Evolutionary conservation across 2,797 vertebrate species (phyloP).

Genomic region (Propithecus deckenii): DNA sequence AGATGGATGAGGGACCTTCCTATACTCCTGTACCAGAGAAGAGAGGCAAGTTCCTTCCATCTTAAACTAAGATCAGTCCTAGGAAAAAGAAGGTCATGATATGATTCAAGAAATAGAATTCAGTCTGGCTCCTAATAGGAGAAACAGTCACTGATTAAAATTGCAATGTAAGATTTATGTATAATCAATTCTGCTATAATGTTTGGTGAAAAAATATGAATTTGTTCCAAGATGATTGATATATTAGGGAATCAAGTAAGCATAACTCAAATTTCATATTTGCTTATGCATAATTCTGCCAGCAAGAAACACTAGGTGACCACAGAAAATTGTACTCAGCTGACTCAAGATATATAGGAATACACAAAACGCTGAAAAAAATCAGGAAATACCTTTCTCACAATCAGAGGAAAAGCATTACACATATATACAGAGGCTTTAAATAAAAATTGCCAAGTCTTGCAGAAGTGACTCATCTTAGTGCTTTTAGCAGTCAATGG

Average conservation of each 20-base stretch:
- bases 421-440: neutral
- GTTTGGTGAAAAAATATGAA: slow-evolving; percentile 1
- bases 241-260: neutral
- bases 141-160: neutral
- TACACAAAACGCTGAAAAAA: neutral
- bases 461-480: neutral
- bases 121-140: neutral
- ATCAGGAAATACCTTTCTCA: neutral
- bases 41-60: neutral
- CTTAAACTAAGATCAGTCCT: neutral
- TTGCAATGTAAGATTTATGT: neutral
- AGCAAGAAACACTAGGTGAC: neutral
- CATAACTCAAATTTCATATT: neutral
- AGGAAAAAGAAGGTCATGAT: neutral
- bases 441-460: neutral
- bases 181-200: neutral
- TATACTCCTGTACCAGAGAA: neutral
- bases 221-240: neutral
- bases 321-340: neutral
- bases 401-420: neutral
- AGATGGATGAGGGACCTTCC: neutral
- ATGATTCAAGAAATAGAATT: neutral
- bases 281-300: neutral
- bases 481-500: neutral
- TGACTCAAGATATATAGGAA: neutral